phyloP scores from a whole-genome alignment of 2,797 vertebrate species.

The Leontocebus nigricollis region DNA sequence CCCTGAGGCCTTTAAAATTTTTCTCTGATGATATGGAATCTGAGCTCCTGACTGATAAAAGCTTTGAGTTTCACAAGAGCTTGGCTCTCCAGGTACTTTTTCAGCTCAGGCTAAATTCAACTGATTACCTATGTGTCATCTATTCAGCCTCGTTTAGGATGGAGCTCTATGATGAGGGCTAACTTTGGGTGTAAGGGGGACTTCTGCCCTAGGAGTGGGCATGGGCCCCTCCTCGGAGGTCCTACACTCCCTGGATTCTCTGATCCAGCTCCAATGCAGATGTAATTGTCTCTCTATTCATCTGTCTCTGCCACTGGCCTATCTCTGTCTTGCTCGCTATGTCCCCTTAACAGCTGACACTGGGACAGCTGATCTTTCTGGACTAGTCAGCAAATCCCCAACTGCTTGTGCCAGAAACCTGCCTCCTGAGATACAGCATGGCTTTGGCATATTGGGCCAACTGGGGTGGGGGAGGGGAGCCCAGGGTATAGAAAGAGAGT shows the following conservation, averaged over 20 bases:
- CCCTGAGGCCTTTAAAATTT: neutral
- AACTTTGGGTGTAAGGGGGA: neutral
- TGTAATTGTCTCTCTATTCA: neutral
- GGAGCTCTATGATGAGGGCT: neutral
- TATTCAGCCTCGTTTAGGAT: neutral
- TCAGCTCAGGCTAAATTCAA: neutral
- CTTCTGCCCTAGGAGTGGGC: neutral
- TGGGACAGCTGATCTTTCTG: constrained; percentile 44
- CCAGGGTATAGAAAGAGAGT: neutral
- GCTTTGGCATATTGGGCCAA: neutral
- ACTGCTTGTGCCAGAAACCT: constrained; percentile 8
- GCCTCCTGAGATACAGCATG: neutral
- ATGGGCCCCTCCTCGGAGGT: neutral
- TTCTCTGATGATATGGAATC: constrained; percentile 35
- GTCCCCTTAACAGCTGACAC: constrained; percentile 47
- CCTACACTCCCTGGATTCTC: neutral
- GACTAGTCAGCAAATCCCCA: constrained; percentile 50
- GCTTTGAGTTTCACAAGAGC: constrained; percentile 21
- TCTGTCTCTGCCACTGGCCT: neutral
- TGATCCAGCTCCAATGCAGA: neutral
- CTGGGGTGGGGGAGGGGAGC: neutral
- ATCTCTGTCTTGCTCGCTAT: neutral
- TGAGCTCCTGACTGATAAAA: constrained; percentile 23
- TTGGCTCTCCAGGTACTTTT: constrained; percentile 47
- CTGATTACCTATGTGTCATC: neutral